Percentiles rank a stretch among this genome's conserved stretches.
Conservation (phyloP, 2,888 invertebrate genomes). For the Drosophila dives region DNA sequence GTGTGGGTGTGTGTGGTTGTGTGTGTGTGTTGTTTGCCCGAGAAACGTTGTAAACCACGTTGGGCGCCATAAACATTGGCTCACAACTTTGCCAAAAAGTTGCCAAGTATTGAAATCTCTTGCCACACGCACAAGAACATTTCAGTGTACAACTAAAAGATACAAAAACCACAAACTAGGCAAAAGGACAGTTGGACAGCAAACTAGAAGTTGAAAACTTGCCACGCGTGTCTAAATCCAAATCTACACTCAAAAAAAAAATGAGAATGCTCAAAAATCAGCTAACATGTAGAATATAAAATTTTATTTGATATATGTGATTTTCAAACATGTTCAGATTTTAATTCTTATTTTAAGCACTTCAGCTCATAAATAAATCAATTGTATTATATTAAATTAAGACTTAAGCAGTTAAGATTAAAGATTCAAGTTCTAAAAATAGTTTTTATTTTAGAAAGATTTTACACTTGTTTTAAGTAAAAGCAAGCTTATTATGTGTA, state of each 20-base stretch:
- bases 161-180: conserved; percentile 45
- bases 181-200: conserved; percentile 40
- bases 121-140: conserved; percentile 22
- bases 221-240: conserved; percentile 8
- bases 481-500: not conserved
- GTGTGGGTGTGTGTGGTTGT: not conserved
- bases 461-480: not conserved
- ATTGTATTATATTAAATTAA: not conserved
- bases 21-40: conserved; percentile 24
- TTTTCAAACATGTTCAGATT: not conserved
- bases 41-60: conserved; percentile 56
- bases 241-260: not conserved
- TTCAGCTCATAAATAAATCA: not conserved
- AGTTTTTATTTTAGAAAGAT: no score
- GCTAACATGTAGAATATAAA: no score
- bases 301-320: not conserved
- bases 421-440: not conserved
- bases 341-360: not conserved
- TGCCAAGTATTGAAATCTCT: conserved; percentile 71
- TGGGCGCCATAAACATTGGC: conserved; percentile 71
- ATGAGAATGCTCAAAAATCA: not conserved
- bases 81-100: conserved; percentile 63
- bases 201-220: conserved; percentile 37
- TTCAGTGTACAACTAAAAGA: conserved; percentile 35
- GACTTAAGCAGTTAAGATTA: no score